A percentile compares a stretch with the other conserved stretches of the same genome.
These are phyloP conservation scores for Tetheella fluctuosa DNA, from an alignment of 2,888 invertebrate species.

Conservation along the genomic window DNA sequence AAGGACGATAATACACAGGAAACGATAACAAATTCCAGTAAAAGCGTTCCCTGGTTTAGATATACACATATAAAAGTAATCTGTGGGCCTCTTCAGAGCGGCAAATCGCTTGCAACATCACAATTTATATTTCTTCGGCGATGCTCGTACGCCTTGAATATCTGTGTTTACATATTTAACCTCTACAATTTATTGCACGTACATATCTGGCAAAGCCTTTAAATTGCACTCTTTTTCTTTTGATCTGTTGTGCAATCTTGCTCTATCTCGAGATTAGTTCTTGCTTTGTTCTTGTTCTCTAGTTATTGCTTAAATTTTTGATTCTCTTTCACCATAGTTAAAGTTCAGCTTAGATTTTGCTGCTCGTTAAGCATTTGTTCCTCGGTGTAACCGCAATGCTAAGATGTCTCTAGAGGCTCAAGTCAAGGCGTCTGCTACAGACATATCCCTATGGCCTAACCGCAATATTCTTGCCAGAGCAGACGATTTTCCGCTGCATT, in stretches of 20 bases:
- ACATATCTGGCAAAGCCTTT: slow-evolving; percentile 1
- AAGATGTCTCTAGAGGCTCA: slow-evolving; percentile 1
- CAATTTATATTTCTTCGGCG: slow-evolving; percentile 11
- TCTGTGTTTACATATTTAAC: slow-evolving; percentile 21
- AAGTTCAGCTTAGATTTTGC: neutral
- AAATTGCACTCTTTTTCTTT: slow-evolving; percentile 12
- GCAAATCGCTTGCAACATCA: slow-evolving; percentile 19
- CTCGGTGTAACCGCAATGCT: neutral
- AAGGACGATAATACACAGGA: slow-evolving; percentile 14
- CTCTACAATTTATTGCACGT: slow-evolving; percentile 17
- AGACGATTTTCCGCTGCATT: slow-evolving; percentile 27
- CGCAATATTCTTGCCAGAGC: slow-evolving; percentile 24
- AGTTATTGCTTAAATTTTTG: slow-evolving; percentile 8
- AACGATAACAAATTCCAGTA: slow-evolving; percentile 31
- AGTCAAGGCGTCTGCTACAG: slow-evolving; percentile 13
- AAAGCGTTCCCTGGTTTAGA: slow-evolving; percentile 28
- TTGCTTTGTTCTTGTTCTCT: too few species aligned
- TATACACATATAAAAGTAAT: slow-evolving; percentile 43
- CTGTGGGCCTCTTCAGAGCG: slow-evolving; percentile 27
- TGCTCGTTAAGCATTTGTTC: slow-evolving; percentile 2
- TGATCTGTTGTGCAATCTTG: slow-evolving; percentile 5
- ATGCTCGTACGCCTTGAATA: slow-evolving; percentile 12
- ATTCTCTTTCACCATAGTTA: neutral
- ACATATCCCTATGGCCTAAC: slow-evolving; percentile 25
- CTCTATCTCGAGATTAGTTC: neutral